Conservation (phyloP, 2,888 invertebrate genomes). For the Macaria notata region DNA sequence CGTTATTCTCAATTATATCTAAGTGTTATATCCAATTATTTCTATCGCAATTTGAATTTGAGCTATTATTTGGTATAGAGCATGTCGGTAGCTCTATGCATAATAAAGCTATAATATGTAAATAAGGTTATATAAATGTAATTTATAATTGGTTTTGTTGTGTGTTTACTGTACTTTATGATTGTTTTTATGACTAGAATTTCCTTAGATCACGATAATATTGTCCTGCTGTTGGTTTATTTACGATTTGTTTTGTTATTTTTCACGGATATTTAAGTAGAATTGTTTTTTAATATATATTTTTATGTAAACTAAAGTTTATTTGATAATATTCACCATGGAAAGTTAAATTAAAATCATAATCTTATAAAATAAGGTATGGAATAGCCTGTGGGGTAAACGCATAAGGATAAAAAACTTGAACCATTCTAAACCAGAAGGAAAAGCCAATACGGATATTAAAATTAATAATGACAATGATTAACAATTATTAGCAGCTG, state of each 20-base stretch:
- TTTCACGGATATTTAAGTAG: background rate
- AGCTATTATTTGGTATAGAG: conserved; percentile 22
- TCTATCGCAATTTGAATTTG: conserved; percentile 16
- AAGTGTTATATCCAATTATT: conserved; percentile 33
- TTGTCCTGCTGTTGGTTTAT: background rate
- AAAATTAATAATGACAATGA: conserved; percentile 3
- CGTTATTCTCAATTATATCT: conserved; percentile 53
- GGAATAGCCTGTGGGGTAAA: background rate
- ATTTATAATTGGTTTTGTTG: conserved; percentile 18
- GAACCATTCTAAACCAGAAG: background rate
- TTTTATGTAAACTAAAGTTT: background rate
- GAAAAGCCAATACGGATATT: background rate
- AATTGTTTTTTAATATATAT: background rate
- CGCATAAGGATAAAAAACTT: background rate
- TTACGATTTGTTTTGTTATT: background rate
- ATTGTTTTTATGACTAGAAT: conserved; percentile 1
- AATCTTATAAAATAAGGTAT: too few species aligned
- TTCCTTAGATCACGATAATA: background rate
- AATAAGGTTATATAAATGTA: conserved; percentile 11
- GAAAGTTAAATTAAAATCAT: too few species aligned
- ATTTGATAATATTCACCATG: too few species aligned
- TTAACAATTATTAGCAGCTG: background rate
- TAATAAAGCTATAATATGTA: conserved; percentile 22
- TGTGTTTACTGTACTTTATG: conserved; percentile 7
- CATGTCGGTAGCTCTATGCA: conserved; percentile 18